Conservation (phyloP, 53 echinoderm and acorn worm species). For the Henricia sp. region DNA sequence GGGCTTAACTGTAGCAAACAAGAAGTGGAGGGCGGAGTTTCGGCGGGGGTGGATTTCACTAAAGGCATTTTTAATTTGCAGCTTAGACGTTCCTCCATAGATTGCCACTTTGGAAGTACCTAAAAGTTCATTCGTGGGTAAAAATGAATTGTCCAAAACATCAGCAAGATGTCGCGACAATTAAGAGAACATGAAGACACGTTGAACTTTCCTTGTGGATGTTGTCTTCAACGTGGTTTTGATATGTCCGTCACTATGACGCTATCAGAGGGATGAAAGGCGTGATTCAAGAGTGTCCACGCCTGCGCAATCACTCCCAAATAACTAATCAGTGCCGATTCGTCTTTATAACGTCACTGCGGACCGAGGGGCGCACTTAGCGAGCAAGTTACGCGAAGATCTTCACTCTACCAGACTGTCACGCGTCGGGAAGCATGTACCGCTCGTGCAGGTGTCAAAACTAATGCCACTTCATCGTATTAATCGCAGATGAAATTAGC, state of each 20-base stretch:
- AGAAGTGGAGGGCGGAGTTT: no score
- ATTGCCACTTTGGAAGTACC: no score
- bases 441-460: background rate
- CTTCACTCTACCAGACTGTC: background rate
- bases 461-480: constrained; percentile 14
- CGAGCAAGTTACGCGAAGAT: background rate
- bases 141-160: no score
- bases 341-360: background rate
- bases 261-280: background rate
- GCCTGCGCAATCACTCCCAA: constrained; percentile 19
- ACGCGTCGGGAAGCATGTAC: constrained; percentile 8
- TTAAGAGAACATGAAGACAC: no score
- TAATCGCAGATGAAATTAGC: constrained; percentile 35
- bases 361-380: background rate
- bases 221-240: no score
- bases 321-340: background rate
- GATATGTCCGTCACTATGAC: background rate
- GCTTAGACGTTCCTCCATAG: no score
- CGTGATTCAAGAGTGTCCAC: constrained; percentile 19
- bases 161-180: no score
- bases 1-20: no score
- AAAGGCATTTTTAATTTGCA: no score
- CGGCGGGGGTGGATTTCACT: no score
- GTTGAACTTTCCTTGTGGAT: no score
- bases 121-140: no score